Conservation (phyloP, 2,797 vertebrate species). For the Amniataba percoides region DNA sequence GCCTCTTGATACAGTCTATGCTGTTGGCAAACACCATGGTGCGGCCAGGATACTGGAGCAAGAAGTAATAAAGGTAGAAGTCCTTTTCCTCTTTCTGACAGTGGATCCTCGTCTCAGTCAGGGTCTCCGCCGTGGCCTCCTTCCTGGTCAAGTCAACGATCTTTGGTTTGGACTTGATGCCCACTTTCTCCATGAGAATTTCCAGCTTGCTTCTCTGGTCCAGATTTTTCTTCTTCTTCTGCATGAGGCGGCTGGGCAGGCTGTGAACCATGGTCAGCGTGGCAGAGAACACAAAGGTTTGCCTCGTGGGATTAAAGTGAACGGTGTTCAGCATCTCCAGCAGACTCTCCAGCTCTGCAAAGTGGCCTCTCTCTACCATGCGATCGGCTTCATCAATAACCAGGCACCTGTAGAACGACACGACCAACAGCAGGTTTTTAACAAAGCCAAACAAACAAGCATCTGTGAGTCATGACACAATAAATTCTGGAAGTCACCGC, state of each 20-base stretch:
- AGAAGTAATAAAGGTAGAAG: slow-evolving; percentile 95
- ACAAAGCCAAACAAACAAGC: background rate
- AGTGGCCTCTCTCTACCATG: slow-evolving; percentile 98
- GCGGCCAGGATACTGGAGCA: slow-evolving; percentile 94
- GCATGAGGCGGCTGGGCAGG: slow-evolving; percentile 88
- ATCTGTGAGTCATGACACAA: background rate
- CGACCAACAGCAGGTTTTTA: background rate
- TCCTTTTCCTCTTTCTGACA: slow-evolving; percentile 95
- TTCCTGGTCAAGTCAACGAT: slow-evolving; percentile 94
- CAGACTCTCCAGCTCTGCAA: slow-evolving; percentile 93
- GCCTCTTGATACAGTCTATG: slow-evolving; percentile 97
- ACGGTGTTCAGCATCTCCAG: slow-evolving; percentile 93
- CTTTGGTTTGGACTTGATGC: slow-evolving; percentile 94
- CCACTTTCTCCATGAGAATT: slow-evolving; percentile 92
- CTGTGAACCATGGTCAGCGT: slow-evolving; percentile 93
- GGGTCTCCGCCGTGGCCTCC: slow-evolving; percentile 93
- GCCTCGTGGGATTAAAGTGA: slow-evolving; percentile 91
- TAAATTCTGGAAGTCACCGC: background rate
- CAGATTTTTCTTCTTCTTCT: slow-evolving; percentile 91
- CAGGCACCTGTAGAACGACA: slow-evolving; percentile 88
- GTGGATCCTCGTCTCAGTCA: slow-evolving; percentile 93
- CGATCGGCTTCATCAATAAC: slow-evolving; percentile 98
- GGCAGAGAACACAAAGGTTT: slow-evolving; percentile 97
- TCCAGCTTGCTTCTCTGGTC: slow-evolving; percentile 91
- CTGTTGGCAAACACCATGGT: slow-evolving; percentile 99